Evolutionary conservation across 2,113 vertebrate species (phyloP).

Genomic region (Struthidea cinerea): DNA sequence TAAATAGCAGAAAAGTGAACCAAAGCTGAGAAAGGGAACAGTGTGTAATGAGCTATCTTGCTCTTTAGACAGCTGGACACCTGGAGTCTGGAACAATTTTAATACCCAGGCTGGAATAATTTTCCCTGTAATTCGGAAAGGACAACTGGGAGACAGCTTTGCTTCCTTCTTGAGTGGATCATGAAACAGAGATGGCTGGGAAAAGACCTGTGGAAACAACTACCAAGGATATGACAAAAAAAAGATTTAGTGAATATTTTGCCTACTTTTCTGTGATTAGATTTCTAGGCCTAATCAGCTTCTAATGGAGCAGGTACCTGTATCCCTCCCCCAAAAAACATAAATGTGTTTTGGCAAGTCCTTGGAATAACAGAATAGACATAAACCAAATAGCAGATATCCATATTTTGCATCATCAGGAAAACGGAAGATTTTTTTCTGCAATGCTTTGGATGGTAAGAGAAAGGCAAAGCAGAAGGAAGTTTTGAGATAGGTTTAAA

Average conservation of each 20-base stretch:
- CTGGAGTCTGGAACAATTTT: neutral
- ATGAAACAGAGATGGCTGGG: neutral
- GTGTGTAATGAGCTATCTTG: neutral
- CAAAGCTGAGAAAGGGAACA: neutral
- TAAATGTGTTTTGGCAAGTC: neutral
- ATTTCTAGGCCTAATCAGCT: neutral
- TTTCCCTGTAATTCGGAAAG: neutral
- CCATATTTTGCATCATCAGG: neutral
- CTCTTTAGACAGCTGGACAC: neutral
- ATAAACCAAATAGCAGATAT: neutral
- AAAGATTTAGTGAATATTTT: neutral
- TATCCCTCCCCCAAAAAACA: neutral
- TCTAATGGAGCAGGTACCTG: neutral
- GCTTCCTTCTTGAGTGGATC: neutral
- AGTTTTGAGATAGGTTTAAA: neutral
- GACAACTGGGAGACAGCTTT: neutral
- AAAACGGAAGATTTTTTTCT: neutral
- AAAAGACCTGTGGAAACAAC: neutral
- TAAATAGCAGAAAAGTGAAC: neutral
- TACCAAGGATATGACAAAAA: neutral
- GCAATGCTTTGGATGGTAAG: neutral
- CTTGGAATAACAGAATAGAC: neutral
- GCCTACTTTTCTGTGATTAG: neutral
- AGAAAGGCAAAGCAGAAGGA: neutral
- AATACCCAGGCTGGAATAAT: neutral